Evolutionary conservation across 1,140 invertebrate species (phyloP).

Genomic region (Caenorhabditis inopinata): DNA sequence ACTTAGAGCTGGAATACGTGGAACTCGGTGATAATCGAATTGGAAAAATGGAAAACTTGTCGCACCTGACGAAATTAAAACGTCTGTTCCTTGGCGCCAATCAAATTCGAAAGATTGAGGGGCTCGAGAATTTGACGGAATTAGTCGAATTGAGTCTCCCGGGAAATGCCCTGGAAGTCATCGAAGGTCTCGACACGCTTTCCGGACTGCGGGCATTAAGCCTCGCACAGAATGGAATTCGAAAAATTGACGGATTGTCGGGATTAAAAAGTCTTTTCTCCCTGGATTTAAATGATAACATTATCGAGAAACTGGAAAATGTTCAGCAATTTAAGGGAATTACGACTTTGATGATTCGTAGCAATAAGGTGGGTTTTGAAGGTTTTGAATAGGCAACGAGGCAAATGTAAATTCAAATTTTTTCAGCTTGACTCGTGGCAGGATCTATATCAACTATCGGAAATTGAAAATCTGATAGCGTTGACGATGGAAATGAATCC

Average conservation of each 20-base stretch:
- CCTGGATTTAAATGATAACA: constrained; percentile 56
- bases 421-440: constrained; percentile 32
- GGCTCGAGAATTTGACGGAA: constrained; percentile 73
- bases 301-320: constrained; percentile 47
- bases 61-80: constrained; percentile 69
- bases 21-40: constrained; percentile 95
- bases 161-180: constrained; percentile 66
- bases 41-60: constrained; percentile 61
- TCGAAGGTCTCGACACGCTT: constrained; percentile 75
- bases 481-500: constrained; percentile 31
- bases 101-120: constrained; percentile 86
- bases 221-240: constrained; percentile 87
- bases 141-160: constrained; percentile 83
- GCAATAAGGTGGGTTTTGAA: constrained; percentile 57
- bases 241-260: constrained; percentile 65
- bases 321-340: constrained; percentile 51
- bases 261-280: neutral
- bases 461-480: neutral
- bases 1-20: constrained; percentile 75
- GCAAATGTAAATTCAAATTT: neutral
- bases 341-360: constrained; percentile 52
- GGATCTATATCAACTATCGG: neutral
- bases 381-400: too few species aligned
- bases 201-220: constrained; percentile 82
- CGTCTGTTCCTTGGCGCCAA: constrained; percentile 90